Evolutionary conservation across 2,888 invertebrate species (phyloP), one percentile per base, ranked within the genome.

Genomic region (Cataglyphis altisquamis): DNA sequence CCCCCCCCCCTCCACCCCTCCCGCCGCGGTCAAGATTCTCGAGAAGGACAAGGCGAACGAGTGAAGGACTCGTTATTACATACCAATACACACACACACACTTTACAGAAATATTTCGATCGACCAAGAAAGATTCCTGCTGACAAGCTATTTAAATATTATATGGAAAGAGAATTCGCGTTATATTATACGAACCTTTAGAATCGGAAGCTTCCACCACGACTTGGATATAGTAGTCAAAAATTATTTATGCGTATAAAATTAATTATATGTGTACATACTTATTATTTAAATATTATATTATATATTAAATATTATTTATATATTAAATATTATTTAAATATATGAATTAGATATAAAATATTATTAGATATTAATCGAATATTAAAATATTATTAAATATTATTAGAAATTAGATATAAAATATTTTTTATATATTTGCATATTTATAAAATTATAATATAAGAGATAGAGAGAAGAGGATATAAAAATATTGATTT

Each of bases 1-100:
- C 29, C 32, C 32, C 32, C 6, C 32, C 32, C 6, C 41, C 41
- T 12, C 3, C n/a, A 2, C 39, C 10, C 10, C 10, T 10, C 15
- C 45, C 41, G 25, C 29, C 29, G 29, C 70, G 57, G 25, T n/a
- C 39, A 21, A 45, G 57, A 68, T 78, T 32, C 45, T 36, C 78
- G 78, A 60, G 25, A 21, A 57, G 70, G 68, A 68, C 77, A 78
- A 67, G 74, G 41, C 29, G 41, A 77, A 29, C 68, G 29, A 68
- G 68, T 68, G 55, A 78, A 78, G 70, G 60, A 77, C 83, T 85
- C 81, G 83, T 87, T 88, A 89, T 88, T 88, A 88, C 75, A 78
- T 80, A 75, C 78, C 74, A 72, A 87, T 4, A 21, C 45, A 6
- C 32, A 36, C 32, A 32, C 32, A 36, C 32, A 60, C 18, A 60